phyloP scores from a whole-genome alignment of 1,140 invertebrate genomes.

The Polypedilum pembai region DNA sequence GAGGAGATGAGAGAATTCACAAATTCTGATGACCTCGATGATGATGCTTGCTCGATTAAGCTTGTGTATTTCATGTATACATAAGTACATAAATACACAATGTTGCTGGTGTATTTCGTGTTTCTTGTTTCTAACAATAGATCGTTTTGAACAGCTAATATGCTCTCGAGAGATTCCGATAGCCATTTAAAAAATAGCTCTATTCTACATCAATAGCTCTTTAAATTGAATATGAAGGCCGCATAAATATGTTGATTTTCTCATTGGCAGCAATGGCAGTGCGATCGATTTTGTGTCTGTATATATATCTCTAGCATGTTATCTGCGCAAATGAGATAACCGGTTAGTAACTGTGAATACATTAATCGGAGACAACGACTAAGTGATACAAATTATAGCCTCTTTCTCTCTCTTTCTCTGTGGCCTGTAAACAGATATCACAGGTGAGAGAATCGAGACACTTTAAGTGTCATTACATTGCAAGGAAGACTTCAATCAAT shows the following conservation, averaged over 20 bases:
- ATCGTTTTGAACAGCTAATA: background rate
- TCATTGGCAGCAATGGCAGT: too few species aligned
- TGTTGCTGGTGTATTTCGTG: background rate
- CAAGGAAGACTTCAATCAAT: background rate
- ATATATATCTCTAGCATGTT: background rate
- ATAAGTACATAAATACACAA: too few species aligned
- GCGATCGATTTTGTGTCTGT: background rate
- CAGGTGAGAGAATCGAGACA: background rate
- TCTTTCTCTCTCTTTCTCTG: too few species aligned
- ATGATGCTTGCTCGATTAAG: too few species aligned
- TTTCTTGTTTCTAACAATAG: conserved; percentile 8
- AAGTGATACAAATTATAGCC: conserved; percentile 9
- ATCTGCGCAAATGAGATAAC: conserved; percentile 14
- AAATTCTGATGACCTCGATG: background rate
- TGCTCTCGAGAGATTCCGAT: conserved; percentile 8
- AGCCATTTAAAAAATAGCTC: conserved; percentile 4
- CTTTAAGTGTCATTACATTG: conserved; percentile 3
- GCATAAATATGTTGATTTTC: background rate
- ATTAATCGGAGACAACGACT: background rate
- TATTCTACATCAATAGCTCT: background rate
- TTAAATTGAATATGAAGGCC: conserved; percentile 17
- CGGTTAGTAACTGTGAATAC: conserved; percentile 11
- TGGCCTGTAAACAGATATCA: background rate
- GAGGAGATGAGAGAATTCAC: background rate
- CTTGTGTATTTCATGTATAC: too few species aligned